Evolutionary conservation across 2,797 vertebrate species (phyloP).

Genomic region (Erethizon dorsatum): DNA sequence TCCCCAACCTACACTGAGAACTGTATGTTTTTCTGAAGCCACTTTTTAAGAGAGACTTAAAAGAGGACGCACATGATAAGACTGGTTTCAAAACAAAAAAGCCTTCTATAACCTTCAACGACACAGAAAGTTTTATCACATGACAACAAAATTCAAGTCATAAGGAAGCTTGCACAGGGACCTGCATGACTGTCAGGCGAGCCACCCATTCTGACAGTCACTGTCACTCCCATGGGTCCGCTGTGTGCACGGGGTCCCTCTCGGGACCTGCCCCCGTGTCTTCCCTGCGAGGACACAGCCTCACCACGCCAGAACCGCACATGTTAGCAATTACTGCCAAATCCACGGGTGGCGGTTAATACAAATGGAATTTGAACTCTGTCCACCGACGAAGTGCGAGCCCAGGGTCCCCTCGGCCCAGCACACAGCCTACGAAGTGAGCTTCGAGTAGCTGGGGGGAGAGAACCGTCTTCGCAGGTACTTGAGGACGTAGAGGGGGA

Average conservation of each 20-base stretch:
- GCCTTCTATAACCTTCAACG: neutral
- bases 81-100: constrained; percentile 36
- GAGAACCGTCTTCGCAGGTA: constrained; percentile 98
- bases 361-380: constrained; percentile 69
- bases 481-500: constrained; percentile 99
- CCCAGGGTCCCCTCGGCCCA: neutral
- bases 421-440: constrained; percentile 92
- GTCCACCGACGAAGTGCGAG: constrained; percentile 74
- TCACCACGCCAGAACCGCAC: constrained; percentile 68
- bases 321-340: constrained; percentile 72
- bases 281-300: constrained; percentile 7
- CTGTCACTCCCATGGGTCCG: neutral
- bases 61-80: constrained; percentile 60
- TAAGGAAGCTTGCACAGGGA: constrained; percentile 83
- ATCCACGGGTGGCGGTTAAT: constrained; percentile 32
- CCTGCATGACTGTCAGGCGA: constrained; percentile 34
- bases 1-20: neutral
- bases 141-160: constrained; percentile 82
- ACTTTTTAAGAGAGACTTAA: constrained; percentile 63
- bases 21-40: neutral
- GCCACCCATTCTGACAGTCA: constrained; percentile 29
- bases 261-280: neutral
- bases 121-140: constrained; percentile 75
- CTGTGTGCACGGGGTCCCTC: constrained; percentile 25
- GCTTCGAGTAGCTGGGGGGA: constrained; percentile 98